phyloP scores from a whole-genome alignment of 2,797 vertebrate genomes.

The Protosalanx chinensis region DNA sequence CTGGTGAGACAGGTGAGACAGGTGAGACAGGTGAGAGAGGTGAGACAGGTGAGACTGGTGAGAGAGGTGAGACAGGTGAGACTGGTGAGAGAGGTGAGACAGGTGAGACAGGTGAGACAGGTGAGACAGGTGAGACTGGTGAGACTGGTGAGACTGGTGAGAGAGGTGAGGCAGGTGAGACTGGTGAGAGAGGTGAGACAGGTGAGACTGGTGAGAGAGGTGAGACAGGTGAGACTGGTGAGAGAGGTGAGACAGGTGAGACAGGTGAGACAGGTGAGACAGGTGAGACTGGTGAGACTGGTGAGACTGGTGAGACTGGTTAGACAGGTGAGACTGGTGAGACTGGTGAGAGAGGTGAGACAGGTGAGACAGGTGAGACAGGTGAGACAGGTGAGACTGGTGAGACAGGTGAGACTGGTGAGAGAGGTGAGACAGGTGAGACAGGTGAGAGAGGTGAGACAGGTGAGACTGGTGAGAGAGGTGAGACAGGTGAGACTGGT shows the following conservation, averaged over 20 bases:
- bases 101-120: not conserved
- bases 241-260: not conserved
- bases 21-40: slow-evolving; percentile 74
- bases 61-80: not conserved
- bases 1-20: not conserved
- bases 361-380: not conserved
- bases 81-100: not conserved
- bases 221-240: not conserved
- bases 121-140: slow-evolving; percentile 52
- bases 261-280: no score
- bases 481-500: slow-evolving; percentile 84
- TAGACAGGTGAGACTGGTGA: slow-evolving; percentile 79
- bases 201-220: not conserved
- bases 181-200: not conserved
- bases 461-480: not conserved
- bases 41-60: slow-evolving; percentile 53
- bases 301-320: not conserved
- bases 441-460: not conserved
- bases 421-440: not conserved
- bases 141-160: not conserved
- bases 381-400: not conserved
- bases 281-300: not conserved
- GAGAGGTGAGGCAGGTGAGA: slow-evolving; percentile 82
- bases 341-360: not conserved
- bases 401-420: slow-evolving; percentile 52